Percentiles rank a stretch among this genome's conserved stretches.
These are phyloP conservation scores for Isichthys henryi DNA, from an alignment of 2,113 vertebrate genomes.

Conservation along the genomic window DNA sequence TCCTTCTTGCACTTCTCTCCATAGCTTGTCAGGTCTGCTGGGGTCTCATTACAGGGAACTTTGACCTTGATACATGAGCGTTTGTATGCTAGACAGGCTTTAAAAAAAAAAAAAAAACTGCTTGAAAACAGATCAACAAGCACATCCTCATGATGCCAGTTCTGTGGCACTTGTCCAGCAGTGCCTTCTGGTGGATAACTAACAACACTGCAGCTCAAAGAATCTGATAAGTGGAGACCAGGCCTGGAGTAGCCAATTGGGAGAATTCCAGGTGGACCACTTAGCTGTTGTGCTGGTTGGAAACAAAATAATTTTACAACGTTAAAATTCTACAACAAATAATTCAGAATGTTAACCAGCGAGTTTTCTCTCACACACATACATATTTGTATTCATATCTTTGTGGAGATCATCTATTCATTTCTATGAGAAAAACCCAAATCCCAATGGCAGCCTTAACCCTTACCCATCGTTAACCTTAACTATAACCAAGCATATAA, in stretches of 20 bases:
- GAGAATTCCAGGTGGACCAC: neutral
- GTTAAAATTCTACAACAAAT: constrained; percentile 25
- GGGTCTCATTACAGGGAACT: constrained; percentile 53
- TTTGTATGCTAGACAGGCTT: constrained; percentile 40
- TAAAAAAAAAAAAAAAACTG: neutral
- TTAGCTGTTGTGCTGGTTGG: neutral
- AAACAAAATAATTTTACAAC: constrained; percentile 7
- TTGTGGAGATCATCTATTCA: neutral
- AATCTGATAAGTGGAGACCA: neutral
- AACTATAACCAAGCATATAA: neutral
- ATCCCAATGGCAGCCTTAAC: neutral
- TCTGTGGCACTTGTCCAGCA: constrained; percentile 2
- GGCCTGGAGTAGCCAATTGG: neutral
- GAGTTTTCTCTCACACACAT: neutral
- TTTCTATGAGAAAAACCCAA: neutral
- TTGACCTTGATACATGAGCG: constrained; percentile 45
- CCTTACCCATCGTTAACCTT: neutral
- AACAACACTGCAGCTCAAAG: neutral
- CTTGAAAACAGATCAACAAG: constrained; percentile 4
- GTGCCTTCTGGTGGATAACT: constrained; percentile 18
- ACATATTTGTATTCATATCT: neutral
- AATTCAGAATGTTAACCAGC: neutral
- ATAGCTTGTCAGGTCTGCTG: constrained; percentile 35
- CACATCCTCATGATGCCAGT: neutral
- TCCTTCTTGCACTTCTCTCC: neutral